These are phyloP conservation scores for Philopedon plagiatum DNA, from an alignment of 2,888 invertebrate species.

Conservation along the genomic window DNA sequence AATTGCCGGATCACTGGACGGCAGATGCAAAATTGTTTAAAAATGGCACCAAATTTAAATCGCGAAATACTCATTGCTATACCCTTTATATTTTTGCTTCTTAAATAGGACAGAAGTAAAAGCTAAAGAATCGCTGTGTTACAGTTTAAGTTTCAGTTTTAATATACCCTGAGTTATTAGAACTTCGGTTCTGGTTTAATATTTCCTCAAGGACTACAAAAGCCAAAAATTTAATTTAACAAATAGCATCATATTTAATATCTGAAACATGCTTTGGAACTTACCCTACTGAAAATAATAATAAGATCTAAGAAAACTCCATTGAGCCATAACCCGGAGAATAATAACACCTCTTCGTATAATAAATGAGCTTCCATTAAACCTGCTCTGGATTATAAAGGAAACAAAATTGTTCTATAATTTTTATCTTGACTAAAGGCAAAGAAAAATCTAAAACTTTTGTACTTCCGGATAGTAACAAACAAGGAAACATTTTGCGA, in stretches of 20 bases:
- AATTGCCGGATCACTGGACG: no score
- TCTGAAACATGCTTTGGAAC: no score
- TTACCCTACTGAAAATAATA: background rate
- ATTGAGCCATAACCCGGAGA: background rate
- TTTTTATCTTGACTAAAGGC: background rate
- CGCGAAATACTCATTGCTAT: no score
- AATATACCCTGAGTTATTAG: no score
- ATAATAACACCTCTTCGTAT: background rate
- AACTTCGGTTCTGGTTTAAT: background rate
- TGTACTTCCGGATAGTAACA: background rate
- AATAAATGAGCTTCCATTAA: constrained; percentile 3
- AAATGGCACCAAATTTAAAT: no score
- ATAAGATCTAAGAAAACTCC: background rate
- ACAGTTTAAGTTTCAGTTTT: no score
- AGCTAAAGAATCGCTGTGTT: no score
- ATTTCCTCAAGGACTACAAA: background rate
- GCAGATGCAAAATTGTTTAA: no score
- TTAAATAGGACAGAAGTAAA: no score
- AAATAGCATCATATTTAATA: no score
- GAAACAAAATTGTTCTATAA: background rate
- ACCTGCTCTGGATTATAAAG: background rate
- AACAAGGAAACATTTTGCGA: background rate
- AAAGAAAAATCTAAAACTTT: background rate
- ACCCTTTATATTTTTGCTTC: no score
- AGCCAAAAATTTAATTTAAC: background rate